Evolutionary conservation across 2,888 invertebrate species (phyloP).

Genomic region (Blera fallax): DNA sequence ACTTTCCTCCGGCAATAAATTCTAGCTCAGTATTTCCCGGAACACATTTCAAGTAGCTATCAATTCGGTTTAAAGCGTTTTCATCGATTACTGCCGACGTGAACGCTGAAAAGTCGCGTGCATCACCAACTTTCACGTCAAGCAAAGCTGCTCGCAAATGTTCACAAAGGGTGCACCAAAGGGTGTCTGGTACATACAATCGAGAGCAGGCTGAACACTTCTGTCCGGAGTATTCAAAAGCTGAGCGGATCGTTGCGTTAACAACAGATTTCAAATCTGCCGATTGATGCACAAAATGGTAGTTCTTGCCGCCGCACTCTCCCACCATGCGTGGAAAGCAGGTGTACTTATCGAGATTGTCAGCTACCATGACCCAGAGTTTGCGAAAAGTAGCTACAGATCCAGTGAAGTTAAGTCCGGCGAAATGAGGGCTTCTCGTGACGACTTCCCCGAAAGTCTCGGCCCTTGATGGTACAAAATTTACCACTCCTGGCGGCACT

Average conservation of each 20-base stretch:
- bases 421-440: slow-evolving; percentile 90
- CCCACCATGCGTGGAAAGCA: slow-evolving; percentile 96
- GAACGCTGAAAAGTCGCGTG: slow-evolving; percentile 90
- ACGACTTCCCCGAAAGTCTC: slow-evolving; percentile 94
- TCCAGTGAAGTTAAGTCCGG: slow-evolving; percentile 98
- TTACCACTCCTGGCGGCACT: slow-evolving; percentile 96
- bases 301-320: slow-evolving; percentile 99
- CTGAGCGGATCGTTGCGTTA: slow-evolving; percentile 91
- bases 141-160: slow-evolving; percentile 87
- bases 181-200: slow-evolving; percentile 94
- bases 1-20: slow-evolving; percentile 94
- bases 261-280: slow-evolving; percentile 92
- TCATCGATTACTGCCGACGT: slow-evolving; percentile 98
- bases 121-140: slow-evolving; percentile 92
- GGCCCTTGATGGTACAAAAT: slow-evolving; percentile 97
- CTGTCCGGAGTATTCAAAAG: slow-evolving; percentile 98
- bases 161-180: slow-evolving; percentile 85
- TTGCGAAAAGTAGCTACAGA: slow-evolving; percentile 95
- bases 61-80: slow-evolving; percentile 92
- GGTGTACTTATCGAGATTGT: slow-evolving; percentile 90
- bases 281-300: slow-evolving; percentile 96
- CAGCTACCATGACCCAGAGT: slow-evolving; percentile 94
- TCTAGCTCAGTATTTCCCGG: slow-evolving; percentile 87
- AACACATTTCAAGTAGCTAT: slow-evolving; percentile 92
- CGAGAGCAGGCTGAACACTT: slow-evolving; percentile 99